These are phyloP conservation scores for Atherinomorus stipes DNA, from an alignment of 2,113 vertebrate genomes.

Conservation along the genomic window DNA sequence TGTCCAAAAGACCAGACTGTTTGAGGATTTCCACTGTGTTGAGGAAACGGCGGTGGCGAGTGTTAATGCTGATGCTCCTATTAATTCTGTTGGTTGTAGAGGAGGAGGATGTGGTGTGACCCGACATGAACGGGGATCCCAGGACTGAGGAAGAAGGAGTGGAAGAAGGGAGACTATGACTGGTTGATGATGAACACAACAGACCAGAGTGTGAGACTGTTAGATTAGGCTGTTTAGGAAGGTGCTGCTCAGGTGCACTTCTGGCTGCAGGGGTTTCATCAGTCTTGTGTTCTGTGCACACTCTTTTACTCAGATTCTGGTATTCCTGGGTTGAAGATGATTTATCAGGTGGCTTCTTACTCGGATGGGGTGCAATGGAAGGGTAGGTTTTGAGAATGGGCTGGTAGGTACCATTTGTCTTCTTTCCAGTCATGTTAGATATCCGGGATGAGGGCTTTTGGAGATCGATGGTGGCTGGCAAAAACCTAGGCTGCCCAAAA, in stretches of 20 bases:
- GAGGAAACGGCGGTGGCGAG: conserved; percentile 72
- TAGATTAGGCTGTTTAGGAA: conserved; percentile 51
- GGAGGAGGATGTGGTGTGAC: conserved; percentile 30
- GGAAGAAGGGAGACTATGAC: conserved; percentile 9
- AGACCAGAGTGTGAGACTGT: neutral
- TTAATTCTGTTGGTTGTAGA: conserved; percentile 23
- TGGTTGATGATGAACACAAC: conserved; percentile 26
- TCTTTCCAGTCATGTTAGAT: conserved; percentile 41
- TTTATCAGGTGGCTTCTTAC: conserved; percentile 71
- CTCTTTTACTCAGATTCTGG: conserved; percentile 73
- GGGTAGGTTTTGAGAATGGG: conserved; percentile 80
- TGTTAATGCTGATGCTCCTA: conserved; percentile 14
- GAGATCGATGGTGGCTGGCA: conserved; percentile 28
- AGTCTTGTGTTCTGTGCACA: conserved; percentile 65
- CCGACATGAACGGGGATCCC: conserved; percentile 47
- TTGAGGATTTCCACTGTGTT: conserved; percentile 79
- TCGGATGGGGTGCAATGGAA: conserved; percentile 76
- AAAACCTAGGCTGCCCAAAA: conserved; percentile 62
- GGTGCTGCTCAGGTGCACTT: conserved; percentile 32
- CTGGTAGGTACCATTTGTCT: conserved; percentile 59
- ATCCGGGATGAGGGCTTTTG: conserved; percentile 40
- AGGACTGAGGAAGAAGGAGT: conserved; percentile 36
- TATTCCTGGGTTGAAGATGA: conserved; percentile 3
- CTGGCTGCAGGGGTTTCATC: conserved; percentile 32
- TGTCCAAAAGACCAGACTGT: conserved; percentile 79